phyloP scores from a whole-genome alignment of 2,113 vertebrate species.

The Phrynosoma blainvillii region DNA sequence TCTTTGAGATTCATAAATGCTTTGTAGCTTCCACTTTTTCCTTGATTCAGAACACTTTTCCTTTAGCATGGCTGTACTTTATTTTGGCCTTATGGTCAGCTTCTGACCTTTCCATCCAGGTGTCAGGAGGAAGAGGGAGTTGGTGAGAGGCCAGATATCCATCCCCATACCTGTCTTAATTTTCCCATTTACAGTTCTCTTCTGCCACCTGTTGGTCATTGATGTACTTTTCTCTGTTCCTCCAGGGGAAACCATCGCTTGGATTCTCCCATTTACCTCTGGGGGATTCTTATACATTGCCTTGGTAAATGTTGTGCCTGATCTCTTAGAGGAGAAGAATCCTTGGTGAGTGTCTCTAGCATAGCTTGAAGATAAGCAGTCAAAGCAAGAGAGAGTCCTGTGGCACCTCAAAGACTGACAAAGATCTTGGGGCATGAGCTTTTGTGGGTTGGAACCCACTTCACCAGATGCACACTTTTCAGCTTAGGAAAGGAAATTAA shows the following conservation, averaged over 20 bases:
- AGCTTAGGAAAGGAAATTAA: background rate
- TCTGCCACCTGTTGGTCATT: background rate
- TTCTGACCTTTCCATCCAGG: no score
- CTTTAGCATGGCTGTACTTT: no score
- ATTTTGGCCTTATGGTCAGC: no score
- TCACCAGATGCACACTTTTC: background rate
- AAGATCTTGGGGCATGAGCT: background rate
- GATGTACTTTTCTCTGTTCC: slow-evolving; percentile 1
- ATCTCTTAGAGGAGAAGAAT: slow-evolving; percentile 92
- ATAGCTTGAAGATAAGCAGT: background rate
- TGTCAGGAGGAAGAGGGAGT: background rate
- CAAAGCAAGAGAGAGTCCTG: background rate
- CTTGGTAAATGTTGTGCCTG: slow-evolving; percentile 94
- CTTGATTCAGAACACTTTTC: no score
- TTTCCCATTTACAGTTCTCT: background rate
- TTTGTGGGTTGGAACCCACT: background rate
- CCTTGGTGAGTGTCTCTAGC: slow-evolving; percentile 80
- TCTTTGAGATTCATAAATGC: no score
- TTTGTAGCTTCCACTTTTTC: no score
- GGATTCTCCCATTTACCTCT: slow-evolving; percentile 96
- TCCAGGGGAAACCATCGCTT: slow-evolving; percentile 85
- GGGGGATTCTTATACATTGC: slow-evolving; percentile 97
- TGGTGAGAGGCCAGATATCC: background rate
- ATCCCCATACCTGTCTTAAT: background rate
- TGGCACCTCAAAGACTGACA: background rate